phyloP scores from a whole-genome alignment of 2,113 vertebrate species.

The Oreotrochilus melanogaster region DNA sequence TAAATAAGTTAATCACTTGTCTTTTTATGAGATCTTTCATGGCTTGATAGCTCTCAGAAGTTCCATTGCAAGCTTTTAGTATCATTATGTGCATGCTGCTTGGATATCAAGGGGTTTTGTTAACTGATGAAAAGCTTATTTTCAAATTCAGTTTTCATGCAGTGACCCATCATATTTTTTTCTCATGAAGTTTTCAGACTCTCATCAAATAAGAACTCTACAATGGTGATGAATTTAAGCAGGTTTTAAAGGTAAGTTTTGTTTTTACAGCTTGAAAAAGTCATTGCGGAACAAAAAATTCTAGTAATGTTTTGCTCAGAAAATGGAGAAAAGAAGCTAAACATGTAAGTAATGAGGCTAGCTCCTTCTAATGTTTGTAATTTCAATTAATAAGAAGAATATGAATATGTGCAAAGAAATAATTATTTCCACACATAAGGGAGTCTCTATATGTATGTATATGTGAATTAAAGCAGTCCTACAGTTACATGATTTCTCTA shows the following conservation, averaged over 20 bases:
- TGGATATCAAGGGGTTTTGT: constrained; percentile 51
- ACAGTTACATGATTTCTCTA: neutral
- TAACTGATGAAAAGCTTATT: constrained; percentile 52
- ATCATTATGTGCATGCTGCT: constrained; percentile 59
- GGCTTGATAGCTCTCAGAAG: constrained; percentile 70
- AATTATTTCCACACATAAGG: neutral
- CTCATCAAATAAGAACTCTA: neutral
- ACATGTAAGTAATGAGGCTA: constrained; percentile 10
- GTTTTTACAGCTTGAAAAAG: constrained; percentile 50
- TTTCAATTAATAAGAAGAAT: neutral
- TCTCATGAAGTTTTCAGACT: constrained; percentile 43
- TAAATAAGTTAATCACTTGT: constrained; percentile 66
- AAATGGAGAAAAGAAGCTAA: constrained; percentile 38
- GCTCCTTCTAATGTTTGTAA: constrained; percentile 36
- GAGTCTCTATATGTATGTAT: neutral
- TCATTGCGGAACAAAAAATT: neutral
- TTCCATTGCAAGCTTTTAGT: constrained; percentile 70
- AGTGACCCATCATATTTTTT: constrained; percentile 51
- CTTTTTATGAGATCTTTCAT: constrained; percentile 72
- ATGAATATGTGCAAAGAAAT: neutral
- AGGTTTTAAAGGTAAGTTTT: constrained; percentile 9
- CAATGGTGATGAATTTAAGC: neutral
- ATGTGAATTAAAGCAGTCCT: neutral
- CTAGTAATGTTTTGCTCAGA: neutral
- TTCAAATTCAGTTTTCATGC: constrained; percentile 54